A percentile compares a stretch with the other conserved stretches of the same genome.
These are phyloP conservation scores for Homarus americanus DNA, from an alignment of 1,140 invertebrate genomes.

Conservation along the genomic window DNA sequence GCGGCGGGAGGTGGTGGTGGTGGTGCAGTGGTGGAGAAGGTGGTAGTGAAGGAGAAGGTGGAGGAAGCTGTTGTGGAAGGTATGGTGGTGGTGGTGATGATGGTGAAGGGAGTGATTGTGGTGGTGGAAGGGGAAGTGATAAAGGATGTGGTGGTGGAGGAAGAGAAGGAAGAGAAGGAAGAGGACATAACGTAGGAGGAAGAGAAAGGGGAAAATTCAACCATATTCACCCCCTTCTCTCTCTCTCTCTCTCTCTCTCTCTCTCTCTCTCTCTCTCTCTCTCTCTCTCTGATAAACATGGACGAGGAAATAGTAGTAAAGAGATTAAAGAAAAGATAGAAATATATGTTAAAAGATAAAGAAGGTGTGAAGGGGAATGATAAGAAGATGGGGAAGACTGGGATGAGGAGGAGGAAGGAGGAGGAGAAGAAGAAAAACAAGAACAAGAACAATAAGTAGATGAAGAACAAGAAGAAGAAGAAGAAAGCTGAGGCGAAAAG, in stretches of 20 bases:
- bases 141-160: too few relatives aligned
- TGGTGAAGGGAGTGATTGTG: too few relatives aligned
- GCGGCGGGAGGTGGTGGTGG: too few relatives aligned
- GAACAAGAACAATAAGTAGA: background rate
- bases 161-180: too few relatives aligned
- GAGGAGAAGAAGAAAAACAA: too few relatives aligned
- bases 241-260: conserved; percentile 13
- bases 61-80: too few relatives aligned
- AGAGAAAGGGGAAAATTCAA: conserved; percentile 60
- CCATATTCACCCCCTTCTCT: conserved; percentile 33
- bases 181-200: too few relatives aligned
- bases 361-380: background rate
- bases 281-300: background rate
- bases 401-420: background rate
- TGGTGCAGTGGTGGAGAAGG: too few relatives aligned
- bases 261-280: conserved; percentile 12
- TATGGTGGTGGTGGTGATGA: too few relatives aligned
- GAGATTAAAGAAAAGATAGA: background rate
- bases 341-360: background rate
- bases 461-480: background rate
- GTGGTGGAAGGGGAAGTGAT: too few relatives aligned
- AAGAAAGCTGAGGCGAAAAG: background rate
- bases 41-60: too few relatives aligned
- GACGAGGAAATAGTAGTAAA: background rate
- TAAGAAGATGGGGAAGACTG: background rate